Conservation (phyloP, 1,140 invertebrate genomes). For the Aphelinus certus region DNA sequence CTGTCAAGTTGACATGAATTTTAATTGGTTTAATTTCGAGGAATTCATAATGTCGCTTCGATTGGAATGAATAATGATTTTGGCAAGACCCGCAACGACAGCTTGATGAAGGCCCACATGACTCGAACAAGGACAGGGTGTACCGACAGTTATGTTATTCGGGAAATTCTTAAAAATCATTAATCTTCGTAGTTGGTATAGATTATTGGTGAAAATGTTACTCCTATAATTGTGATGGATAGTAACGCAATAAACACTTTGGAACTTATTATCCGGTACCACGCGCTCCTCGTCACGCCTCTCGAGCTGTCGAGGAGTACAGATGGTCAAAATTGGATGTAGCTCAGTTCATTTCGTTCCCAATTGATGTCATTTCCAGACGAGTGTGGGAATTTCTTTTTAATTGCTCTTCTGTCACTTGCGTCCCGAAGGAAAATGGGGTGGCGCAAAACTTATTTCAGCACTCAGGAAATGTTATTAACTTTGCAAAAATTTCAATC, state of each 20-base stretch:
- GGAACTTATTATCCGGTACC: slow-evolving; percentile 25
- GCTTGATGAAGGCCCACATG: too few relatives aligned
- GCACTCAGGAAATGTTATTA: not conserved
- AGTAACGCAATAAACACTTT: slow-evolving; percentile 12
- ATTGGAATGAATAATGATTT: too few relatives aligned
- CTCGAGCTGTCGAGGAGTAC: not conserved
- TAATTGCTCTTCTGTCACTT: slow-evolving; percentile 23
- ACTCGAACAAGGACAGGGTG: too few relatives aligned
- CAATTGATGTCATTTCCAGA: slow-evolving; percentile 31
- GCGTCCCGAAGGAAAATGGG: too few relatives aligned
- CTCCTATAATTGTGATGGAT: slow-evolving; percentile 2
- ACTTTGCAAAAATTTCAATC: not conserved
- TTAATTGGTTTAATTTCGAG: too few relatives aligned
- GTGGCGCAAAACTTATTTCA: not conserved
- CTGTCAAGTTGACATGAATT: too few relatives aligned
- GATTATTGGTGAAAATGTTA: not conserved
- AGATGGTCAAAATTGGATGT: slow-evolving; percentile 42
- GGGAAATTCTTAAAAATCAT: not conserved
- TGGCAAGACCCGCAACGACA: too few relatives aligned
- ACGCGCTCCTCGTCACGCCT: not conserved
- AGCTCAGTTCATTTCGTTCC: slow-evolving; percentile 30
- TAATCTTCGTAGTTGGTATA: not conserved
- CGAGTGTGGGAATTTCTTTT: slow-evolving; percentile 40
- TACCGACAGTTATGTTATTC: not conserved
- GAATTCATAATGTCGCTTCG: too few relatives aligned